Evolutionary conservation across 1,140 invertebrate genomes (phyloP).

Genomic region (Heliconius eleuchia): DNA sequence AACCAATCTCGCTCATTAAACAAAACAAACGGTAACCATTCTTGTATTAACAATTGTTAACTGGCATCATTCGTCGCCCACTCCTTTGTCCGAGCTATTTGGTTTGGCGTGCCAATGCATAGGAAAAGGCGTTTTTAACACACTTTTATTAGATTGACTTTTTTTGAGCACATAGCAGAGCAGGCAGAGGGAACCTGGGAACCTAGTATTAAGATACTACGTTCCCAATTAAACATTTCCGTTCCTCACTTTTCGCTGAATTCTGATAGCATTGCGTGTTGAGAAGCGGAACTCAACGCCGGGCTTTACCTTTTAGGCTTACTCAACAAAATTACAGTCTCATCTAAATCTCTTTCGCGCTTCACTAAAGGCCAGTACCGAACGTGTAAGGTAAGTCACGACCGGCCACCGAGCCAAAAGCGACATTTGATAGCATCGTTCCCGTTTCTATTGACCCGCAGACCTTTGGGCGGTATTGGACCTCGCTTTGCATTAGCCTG

Average conservation of each 20-base stretch:
- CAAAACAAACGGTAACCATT: conserved; percentile 57
- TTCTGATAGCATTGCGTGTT: no score
- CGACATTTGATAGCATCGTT: conserved; percentile 76
- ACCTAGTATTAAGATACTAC: no score
- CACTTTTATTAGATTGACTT: not conserved
- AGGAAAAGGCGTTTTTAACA: conserved; percentile 29
- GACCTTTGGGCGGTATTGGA: conserved; percentile 54
- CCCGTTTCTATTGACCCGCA: conserved; percentile 66
- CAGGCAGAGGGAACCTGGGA: no score
- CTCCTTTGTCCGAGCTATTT: conserved; percentile 70
- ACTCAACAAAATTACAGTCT: not conserved
- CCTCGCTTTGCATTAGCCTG: conserved; percentile 21
- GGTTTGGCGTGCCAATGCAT: conserved; percentile 43
- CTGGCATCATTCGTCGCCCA: conserved; percentile 74
- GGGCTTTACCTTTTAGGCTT: no score
- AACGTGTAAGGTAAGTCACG: conserved; percentile 77
- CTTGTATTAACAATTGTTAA: conserved; percentile 72
- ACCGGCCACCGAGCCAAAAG: conserved; percentile 75
- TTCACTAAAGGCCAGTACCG: conserved; percentile 27
- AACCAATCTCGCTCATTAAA: conserved; percentile 65
- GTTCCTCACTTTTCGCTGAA: no score
- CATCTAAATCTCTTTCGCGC: conserved; percentile 28
- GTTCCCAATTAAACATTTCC: no score
- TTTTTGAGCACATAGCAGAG: not conserved
- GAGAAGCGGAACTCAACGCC: no score